These are phyloP conservation scores for Andrena flavipes DNA, from an alignment of 2,888 invertebrate species.

Conservation along the genomic window DNA sequence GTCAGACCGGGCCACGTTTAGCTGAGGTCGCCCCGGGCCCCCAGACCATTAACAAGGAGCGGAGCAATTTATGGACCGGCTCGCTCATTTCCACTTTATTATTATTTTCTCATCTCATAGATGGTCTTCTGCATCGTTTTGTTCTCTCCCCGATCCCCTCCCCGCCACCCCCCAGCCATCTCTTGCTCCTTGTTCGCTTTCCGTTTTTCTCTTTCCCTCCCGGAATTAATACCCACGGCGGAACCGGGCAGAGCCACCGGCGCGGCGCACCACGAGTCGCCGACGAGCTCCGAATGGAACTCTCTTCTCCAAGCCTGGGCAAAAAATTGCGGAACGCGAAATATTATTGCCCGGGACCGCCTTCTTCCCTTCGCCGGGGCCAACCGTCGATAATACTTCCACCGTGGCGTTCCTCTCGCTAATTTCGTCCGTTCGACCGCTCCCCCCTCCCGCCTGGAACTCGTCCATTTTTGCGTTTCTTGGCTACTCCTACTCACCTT, in stretches of 20 bases:
- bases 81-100: conserved; percentile 84
- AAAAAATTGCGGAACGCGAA: conserved; percentile 78
- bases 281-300: conserved; percentile 75
- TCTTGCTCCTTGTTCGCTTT: conserved; percentile 46
- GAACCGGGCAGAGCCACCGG: conserved; percentile 75
- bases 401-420: conserved; percentile 27
- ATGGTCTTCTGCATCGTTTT: conserved; percentile 81
- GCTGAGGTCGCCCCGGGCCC: conserved; percentile 82
- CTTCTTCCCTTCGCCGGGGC: conserved; percentile 41
- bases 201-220: conserved; percentile 67
- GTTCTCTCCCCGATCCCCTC: conserved; percentile 63
- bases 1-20: conserved; percentile 82
- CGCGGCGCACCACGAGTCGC: conserved; percentile 74
- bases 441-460: conserved; percentile 33
- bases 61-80: conserved; percentile 84
- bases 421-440: conserved; percentile 21
- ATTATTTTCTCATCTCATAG: conserved; percentile 85
- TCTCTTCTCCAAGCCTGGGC: conserved; percentile 63
- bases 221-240: conserved; percentile 78
- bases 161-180: conserved; percentile 34
- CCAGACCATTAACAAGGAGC: conserved; percentile 84
- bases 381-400: conserved; percentile 58
- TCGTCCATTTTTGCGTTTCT: conserved; percentile 31
- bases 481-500: not conserved
- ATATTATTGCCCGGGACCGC: conserved; percentile 74